A percentile compares a stretch with the other conserved stretches of the same genome.
Conservation (phyloP, 1,140 invertebrate genomes). For the Streblospio benedicti region DNA sequence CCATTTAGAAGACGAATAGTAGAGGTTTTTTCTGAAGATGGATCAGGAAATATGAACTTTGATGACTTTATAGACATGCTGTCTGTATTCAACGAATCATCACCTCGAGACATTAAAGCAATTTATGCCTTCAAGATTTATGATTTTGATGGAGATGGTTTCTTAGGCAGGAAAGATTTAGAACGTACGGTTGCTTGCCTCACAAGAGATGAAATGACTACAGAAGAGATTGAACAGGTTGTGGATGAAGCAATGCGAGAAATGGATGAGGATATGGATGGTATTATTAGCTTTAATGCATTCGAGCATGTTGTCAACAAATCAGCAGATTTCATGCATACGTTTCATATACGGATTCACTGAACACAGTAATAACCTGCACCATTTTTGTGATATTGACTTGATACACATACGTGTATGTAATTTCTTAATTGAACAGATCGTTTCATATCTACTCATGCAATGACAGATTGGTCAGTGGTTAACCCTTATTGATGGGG, state of each 20-base stretch:
- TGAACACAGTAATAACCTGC: too few species aligned
- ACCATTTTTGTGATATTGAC: too few species aligned
- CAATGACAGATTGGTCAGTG: too few species aligned
- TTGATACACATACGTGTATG: too few species aligned
- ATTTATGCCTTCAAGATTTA: conserved; percentile 93
- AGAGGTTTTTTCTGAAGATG: conserved; percentile 74
- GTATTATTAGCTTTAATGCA: conserved; percentile 50
- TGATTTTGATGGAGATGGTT: conserved; percentile 87
- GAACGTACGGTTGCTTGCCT: conserved; percentile 71
- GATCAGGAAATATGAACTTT: conserved; percentile 80
- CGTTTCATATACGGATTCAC: too few species aligned
- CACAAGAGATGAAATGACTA: conserved; percentile 70
- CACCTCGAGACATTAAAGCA: conserved; percentile 81
- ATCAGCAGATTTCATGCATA: conserved; percentile 54
- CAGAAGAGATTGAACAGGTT: conserved; percentile 70
- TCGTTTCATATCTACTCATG: too few species aligned
- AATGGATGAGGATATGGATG: conserved; percentile 54
- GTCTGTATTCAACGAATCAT: conserved; percentile 83
- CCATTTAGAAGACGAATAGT: conserved; percentile 2
- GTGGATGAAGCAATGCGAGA: conserved; percentile 53
- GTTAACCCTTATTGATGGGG: too few species aligned
- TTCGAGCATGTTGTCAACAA: conserved; percentile 54
- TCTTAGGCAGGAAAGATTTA: conserved; percentile 74
- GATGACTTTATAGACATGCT: conserved; percentile 95
- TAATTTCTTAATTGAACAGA: too few species aligned